Evolutionary conservation across 1,140 invertebrate species (phyloP), one percentile per base, ranked within the genome.

Genomic region (Asbolus verrucosus): DNA sequence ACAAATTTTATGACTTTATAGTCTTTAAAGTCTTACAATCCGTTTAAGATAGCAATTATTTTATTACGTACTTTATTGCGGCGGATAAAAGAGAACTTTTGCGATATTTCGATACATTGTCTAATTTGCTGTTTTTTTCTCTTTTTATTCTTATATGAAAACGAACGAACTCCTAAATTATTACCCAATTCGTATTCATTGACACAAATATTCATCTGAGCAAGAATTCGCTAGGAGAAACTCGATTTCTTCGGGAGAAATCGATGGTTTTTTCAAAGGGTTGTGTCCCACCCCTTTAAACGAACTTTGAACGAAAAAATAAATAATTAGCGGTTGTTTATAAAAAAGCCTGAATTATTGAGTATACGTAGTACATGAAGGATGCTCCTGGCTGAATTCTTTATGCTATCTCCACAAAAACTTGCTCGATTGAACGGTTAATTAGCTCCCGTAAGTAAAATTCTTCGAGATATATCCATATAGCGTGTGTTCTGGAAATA

Each of bases 301-400:
- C 39, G 8, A 41, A 41, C n/a, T 15, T 41, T 6, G 14, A 18
- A 43, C 3, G 15, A 43, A 46, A 73, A 70, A 73, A 72, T 65
- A 73, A 73, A 73, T 73, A 73, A 73, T 73, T 73, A 73, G 71
- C 71, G 61, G 67, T 69, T 73, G 67, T 69, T 73, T 73, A 67
- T 73, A 63, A 61, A 36, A 39, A 65, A 59, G 39, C 59, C 59
- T 73, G 63, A 73, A 73, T 73, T 73, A 73, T 73, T 73, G 38
- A 70, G 67, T 70, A 67, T 38, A 67, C 43, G 33, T 36, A 43
- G 65, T 67, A 67, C 65, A 67, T 67, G 43, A 67, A 67, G 43
- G 46, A 67, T 67, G 24, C 65, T 65, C 27, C 62, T 65, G 62
- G 62, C 65, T 38, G 38, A 46, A 59, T 67, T 67, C 65, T 59